Evolutionary conservation across 2,888 invertebrate species (phyloP), one percentile per base, ranked within the genome.

Genomic region (Plagodis pulveraria): DNA sequence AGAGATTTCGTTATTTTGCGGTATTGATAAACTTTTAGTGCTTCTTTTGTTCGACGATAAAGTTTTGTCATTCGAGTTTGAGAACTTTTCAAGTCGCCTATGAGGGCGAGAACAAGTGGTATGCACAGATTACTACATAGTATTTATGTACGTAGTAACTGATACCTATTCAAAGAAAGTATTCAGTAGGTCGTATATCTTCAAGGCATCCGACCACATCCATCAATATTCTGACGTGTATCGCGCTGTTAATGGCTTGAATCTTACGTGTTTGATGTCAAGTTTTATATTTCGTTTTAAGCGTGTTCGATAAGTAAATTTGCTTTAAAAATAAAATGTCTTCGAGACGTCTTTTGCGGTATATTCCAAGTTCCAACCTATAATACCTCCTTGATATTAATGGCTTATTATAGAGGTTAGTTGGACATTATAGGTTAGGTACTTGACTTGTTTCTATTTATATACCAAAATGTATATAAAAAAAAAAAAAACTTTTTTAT

Each of bases 151-250:
- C 5, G 1, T 38, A 38, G 0, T 38, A 38, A 8, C 38, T 38
- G 38, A 4, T 38, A 38, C 9, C 6, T 38, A 9, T 38, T 38
- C 22, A 2, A 22, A 22, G 22, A 22, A 22, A 22, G 22, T 22
- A 22, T 22, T 22, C 22, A 22, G 22, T 22, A 22, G 22, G 32
- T 6, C 35, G 43, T 46, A 51, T 58, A 56, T 44, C n/a, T 36
- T 11, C 6, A 11, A 42, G 34, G n/a, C 10, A 53, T 53, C 12
- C 38, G 11, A 47, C 46, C 34, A 53, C 54, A 78, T 78, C 76
- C 72, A 77, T 76, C 80, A 79, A 74, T 72, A 63, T 66, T 59
- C 45, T 66, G 73, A 76, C 73, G 67, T 69, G 65, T 64, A 73
- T 68, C 69, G 65, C 55, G 53, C 32, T 66, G 69, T 69, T 77